Conservation (phyloP, 2,888 invertebrate genomes). For the Drosophila affinis region DNA sequence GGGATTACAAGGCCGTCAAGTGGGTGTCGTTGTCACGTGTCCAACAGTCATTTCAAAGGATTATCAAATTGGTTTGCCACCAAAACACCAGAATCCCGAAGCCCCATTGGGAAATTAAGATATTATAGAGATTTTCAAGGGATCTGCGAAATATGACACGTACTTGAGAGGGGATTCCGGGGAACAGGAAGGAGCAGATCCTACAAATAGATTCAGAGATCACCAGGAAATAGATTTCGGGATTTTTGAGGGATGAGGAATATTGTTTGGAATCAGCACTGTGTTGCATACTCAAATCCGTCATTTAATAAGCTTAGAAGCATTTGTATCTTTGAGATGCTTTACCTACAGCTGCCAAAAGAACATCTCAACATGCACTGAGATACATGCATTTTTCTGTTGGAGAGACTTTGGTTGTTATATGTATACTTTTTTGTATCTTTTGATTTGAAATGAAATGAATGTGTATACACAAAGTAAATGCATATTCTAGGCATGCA, state of each 20-base stretch:
- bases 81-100: conserved; percentile 4
- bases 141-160: neutral
- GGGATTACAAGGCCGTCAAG: conserved; percentile 43
- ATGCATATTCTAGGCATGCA: no score
- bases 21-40: conserved; percentile 41
- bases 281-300: no score
- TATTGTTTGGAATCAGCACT: no score
- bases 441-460: no score
- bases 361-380: no score
- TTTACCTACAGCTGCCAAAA: no score
- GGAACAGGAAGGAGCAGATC: neutral
- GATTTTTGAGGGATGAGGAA: neutral
- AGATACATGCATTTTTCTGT: no score
- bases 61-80: conserved; percentile 42
- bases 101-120: neutral
- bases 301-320: no score
- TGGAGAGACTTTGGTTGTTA: no score
- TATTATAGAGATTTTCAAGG: neutral
- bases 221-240: neutral
- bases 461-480: no score
- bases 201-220: neutral
- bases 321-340: no score
- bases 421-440: no score
- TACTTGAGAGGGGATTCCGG: neutral
- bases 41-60: conserved; percentile 26